phyloP scores from a whole-genome alignment of 2,888 invertebrate species.

The Ischnus inquisitorius region DNA sequence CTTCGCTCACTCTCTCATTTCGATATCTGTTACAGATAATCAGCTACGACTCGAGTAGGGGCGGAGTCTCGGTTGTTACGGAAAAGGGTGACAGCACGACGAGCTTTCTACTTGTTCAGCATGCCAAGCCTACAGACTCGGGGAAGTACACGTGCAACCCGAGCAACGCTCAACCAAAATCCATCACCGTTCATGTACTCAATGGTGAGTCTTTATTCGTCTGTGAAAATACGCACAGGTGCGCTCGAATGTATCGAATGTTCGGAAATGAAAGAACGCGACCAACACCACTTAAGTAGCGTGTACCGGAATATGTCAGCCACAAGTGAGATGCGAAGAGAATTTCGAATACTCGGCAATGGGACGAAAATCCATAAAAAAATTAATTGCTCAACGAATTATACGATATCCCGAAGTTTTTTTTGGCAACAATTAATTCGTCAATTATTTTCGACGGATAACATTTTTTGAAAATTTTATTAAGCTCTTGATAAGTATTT shows the following conservation, averaged over 20 bases:
- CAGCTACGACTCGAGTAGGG: conserved; percentile 96
- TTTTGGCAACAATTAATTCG: no score
- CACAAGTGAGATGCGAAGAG: no score
- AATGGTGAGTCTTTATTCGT: conserved; percentile 90
- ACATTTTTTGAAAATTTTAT: no score
- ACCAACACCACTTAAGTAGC: no score
- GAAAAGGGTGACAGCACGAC: conserved; percentile 96
- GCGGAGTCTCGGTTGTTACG: conserved; percentile 96
- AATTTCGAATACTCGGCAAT: no score
- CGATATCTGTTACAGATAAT: conserved; percentile 90
- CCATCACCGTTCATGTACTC: conserved; percentile 96
- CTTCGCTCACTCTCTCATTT: background rate
- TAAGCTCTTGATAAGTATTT: no score
- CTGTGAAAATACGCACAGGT: background rate
- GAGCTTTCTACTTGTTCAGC: conserved; percentile 95
- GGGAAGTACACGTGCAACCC: conserved; percentile 97
- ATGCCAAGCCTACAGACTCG: conserved; percentile 94
- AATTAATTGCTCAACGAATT: no score
- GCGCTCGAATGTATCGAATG: background rate
- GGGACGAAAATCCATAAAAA: no score
- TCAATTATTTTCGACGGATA: no score
- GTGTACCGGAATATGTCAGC: no score
- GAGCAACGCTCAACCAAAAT: conserved; percentile 96
- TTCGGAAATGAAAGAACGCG: no score
- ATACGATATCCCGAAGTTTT: no score